These are phyloP conservation scores for Drosophila neotestacea DNA, from an alignment of 2,888 invertebrate genomes.

Conservation along the genomic window DNA sequence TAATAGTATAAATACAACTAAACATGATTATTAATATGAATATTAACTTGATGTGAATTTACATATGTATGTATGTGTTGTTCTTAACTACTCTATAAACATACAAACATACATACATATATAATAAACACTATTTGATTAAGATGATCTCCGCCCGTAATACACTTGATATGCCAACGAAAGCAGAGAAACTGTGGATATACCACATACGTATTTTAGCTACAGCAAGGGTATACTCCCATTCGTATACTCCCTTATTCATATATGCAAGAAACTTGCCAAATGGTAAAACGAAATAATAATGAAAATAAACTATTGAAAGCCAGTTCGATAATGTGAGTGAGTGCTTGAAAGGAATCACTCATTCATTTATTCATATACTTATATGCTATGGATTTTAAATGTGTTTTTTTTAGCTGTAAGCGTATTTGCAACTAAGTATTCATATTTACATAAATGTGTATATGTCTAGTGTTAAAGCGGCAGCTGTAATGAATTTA, in stretches of 20 bases:
- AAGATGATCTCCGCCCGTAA: constrained; percentile 15
- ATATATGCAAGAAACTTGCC: constrained; percentile 6
- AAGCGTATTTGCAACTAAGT: constrained; percentile 28
- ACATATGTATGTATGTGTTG: not conserved
- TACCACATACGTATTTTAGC: constrained; percentile 25
- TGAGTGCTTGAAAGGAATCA: not conserved
- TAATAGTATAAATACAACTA: not conserved
- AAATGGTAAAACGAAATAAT: constrained; percentile 4
- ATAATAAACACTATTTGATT: constrained; percentile 2
- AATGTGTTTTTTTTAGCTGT: constrained; percentile 46
- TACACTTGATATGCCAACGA: constrained; percentile 32
- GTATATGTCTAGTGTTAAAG: constrained; percentile 44
- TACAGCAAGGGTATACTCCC: constrained; percentile 6
- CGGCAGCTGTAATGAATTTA: constrained; percentile 44
- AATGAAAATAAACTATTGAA: constrained; percentile 2
- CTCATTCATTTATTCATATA: not conserved
- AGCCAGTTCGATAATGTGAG: not conserved
- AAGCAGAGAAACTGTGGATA: constrained; percentile 32
- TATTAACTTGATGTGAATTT: not conserved
- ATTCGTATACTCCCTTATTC: not conserved
- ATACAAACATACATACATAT: not conserved
- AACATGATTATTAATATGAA: not conserved
- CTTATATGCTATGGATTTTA: constrained; percentile 40
- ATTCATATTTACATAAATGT: constrained; percentile 25
- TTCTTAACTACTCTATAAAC: not conserved